phyloP scores from a whole-genome alignment of 2,888 invertebrate genomes.

The Spilarctia lutea region DNA sequence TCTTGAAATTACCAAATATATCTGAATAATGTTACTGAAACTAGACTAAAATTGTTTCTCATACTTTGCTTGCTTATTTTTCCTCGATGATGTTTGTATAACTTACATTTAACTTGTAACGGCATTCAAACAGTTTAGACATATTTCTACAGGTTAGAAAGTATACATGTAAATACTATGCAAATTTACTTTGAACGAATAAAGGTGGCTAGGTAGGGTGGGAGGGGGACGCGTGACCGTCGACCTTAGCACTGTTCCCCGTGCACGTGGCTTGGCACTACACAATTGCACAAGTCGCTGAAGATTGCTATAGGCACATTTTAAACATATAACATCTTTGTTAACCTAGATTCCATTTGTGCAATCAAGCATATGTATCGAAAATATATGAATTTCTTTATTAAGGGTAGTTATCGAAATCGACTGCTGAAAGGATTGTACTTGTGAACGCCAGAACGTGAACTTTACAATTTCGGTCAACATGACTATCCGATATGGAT shows the following conservation, averaged over 20 bases:
- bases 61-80: not conserved
- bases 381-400: not conserved
- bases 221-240: slow-evolving; percentile 57
- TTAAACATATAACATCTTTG: slow-evolving; percentile 19
- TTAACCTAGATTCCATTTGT: slow-evolving; percentile 32
- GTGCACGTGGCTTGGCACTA: slow-evolving; percentile 58
- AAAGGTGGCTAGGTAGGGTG: slow-evolving; percentile 55
- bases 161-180: slow-evolving; percentile 28
- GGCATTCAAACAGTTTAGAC: slow-evolving; percentile 28
- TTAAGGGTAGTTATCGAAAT: slow-evolving; percentile 21
- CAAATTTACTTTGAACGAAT: slow-evolving; percentile 57
- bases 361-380: slow-evolving; percentile 4
- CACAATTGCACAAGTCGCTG: slow-evolving; percentile 53
- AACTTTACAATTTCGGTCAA: not conserved
- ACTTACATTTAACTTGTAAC: not conserved
- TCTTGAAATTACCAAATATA: slow-evolving; percentile 2
- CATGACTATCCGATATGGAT: not conserved
- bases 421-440: not conserved
- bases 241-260: slow-evolving; percentile 58
- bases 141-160: slow-evolving; percentile 30
- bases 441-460: too few relatives aligned
- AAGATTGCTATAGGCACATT: slow-evolving; percentile 43
- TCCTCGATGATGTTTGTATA: not conserved
- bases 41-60: too few relatives aligned
- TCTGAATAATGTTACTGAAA: not conserved